A percentile compares a stretch with the other conserved stretches of the same genome.
phyloP scores from a whole-genome alignment of 2,888 invertebrate genomes.

The Tinea trinotella region DNA sequence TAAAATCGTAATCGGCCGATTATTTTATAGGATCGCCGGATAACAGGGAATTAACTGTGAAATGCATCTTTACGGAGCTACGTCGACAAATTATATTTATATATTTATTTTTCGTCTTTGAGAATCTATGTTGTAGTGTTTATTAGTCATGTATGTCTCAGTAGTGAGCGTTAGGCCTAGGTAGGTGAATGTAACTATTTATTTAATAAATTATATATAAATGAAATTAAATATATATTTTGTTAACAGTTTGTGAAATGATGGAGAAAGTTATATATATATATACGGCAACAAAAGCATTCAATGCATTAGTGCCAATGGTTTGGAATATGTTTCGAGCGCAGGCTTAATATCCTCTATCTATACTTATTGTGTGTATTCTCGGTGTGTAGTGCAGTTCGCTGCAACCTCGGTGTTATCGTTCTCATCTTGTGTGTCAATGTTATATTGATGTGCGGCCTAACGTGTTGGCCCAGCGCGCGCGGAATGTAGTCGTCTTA shows the following conservation, averaged over 20 bases:
- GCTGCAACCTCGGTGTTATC: neutral
- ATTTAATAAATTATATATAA: neutral
- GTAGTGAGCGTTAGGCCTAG: slow-evolving; percentile 19
- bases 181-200: neutral
- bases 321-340: slow-evolving; percentile 19
- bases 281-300: slow-evolving; percentile 16
- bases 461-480: slow-evolving; percentile 22
- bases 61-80: slow-evolving; percentile 1
- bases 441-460: neutral
- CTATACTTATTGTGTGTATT: neutral
- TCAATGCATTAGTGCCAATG: slow-evolving; percentile 20
- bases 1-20: neutral
- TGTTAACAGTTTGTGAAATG: slow-evolving; percentile 25
- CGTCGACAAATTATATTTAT: slow-evolving; percentile 11
- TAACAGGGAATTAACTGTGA: slow-evolving; percentile 18
- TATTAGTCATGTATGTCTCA: neutral
- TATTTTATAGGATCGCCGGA: slow-evolving; percentile 18
- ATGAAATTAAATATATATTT: slow-evolving; percentile 29
- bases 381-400: slow-evolving; percentile 4
- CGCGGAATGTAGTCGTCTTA: slow-evolving; percentile 15
- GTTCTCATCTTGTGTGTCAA: neutral
- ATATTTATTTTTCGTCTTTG: slow-evolving; percentile 13
- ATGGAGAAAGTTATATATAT: slow-evolving; percentile 3
- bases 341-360: slow-evolving; percentile 11
- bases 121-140: neutral